Evolutionary conservation across 1,140 invertebrate genomes (phyloP).

Genomic region (Cydia fagiglandana): DNA sequence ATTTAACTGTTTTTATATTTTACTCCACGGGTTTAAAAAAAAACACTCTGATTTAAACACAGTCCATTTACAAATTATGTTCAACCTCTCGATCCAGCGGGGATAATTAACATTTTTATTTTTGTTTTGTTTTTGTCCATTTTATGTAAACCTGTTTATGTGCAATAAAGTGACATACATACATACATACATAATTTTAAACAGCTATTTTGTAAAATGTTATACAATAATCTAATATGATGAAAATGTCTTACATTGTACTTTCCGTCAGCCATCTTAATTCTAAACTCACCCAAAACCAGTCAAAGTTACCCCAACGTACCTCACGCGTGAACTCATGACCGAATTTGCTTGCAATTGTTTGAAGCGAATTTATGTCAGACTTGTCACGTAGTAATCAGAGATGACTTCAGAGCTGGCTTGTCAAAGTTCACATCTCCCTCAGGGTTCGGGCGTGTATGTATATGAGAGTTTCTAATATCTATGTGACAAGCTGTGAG

Average conservation of each 20-base stretch:
- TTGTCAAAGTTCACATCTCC: conserved; percentile 29
- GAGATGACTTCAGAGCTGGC: conserved; percentile 18
- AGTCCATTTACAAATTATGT: no score
- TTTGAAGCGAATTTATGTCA: conserved; percentile 25
- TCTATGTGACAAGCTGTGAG: conserved; percentile 6
- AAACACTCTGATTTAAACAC: no score
- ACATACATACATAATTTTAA: no score
- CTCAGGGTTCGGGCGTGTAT: neutral
- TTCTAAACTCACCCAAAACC: no score
- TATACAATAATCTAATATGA: neutral
- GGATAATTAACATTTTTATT: no score
- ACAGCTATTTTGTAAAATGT: neutral
- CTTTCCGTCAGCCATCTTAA: no score
- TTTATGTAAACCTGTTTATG: no score
- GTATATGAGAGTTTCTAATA: neutral
- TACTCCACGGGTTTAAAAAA: no score
- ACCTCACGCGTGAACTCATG: neutral
- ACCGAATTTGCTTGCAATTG: conserved; percentile 20
- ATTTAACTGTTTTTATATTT: no score
- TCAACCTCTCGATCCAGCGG: no score
- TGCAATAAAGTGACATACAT: no score
- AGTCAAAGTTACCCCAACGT: neutral
- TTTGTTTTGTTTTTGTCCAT: no score
- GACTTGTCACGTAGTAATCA: conserved; percentile 27
- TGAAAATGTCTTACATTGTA: neutral